phyloP scores from a whole-genome alignment of 1,140 invertebrate genomes.

The Idris sp. region DNA sequence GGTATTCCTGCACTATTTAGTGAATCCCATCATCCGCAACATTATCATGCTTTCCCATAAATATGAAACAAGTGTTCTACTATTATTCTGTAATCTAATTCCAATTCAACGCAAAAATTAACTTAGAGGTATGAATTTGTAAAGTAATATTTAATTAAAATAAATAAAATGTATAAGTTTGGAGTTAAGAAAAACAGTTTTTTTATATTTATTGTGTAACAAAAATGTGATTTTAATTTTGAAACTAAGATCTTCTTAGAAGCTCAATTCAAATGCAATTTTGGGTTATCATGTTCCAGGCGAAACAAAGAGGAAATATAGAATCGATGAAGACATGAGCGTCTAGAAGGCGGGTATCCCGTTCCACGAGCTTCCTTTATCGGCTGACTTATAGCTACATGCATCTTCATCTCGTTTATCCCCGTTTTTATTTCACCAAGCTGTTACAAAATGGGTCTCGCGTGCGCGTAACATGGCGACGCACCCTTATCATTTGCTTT shows the following conservation, averaged over 20 bases:
- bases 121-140: too few relatives aligned
- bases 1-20: conserved; percentile 65
- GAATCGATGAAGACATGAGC: conserved; percentile 66
- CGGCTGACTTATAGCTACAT: conserved; percentile 61
- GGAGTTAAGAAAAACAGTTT: too few relatives aligned
- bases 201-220: too few relatives aligned
- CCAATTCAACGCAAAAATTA: too few relatives aligned
- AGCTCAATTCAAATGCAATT: too few relatives aligned
- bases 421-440: conserved; percentile 53
- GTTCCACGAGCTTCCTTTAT: conserved; percentile 62
- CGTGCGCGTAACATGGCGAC: conserved; percentile 71
- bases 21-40: conserved; percentile 74
- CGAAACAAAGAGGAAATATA: conserved; percentile 54
- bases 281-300: conserved; percentile 63
- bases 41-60: conserved; percentile 76
- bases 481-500: conserved; percentile 66
- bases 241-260: too few relatives aligned
- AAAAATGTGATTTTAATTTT: too few relatives aligned
- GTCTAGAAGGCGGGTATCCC: conserved; percentile 59
- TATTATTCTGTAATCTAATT: conserved; percentile 49
- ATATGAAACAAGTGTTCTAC: conserved; percentile 67
- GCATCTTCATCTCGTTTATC: conserved; percentile 71
- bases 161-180: too few relatives aligned
- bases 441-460: conserved; percentile 64
- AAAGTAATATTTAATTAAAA: too few relatives aligned